Evolutionary conservation across 2,797 vertebrate species (phyloP).

Genomic region (Meda fulgida): DNA sequence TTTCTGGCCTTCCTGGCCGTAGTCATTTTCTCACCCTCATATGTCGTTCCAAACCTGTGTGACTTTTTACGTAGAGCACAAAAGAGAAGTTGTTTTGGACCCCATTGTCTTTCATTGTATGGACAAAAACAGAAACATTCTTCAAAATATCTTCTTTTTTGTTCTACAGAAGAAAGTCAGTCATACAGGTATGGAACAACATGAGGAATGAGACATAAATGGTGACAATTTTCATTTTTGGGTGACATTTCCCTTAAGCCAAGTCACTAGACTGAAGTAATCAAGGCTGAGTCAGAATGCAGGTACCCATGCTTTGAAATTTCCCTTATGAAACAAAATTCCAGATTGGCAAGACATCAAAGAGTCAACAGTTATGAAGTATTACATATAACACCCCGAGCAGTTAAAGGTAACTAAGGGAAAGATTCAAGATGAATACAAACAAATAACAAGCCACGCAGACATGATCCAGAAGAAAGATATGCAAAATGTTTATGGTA

Average conservation of each 20-base stretch:
- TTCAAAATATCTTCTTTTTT: background rate
- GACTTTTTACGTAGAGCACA: background rate
- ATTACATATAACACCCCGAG: background rate
- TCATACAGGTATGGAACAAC: background rate
- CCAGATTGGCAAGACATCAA: conserved; percentile 10
- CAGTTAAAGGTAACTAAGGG: conserved; percentile 2
- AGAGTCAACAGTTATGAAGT: background rate
- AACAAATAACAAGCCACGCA: conserved; percentile 40
- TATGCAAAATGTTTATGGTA: conserved; percentile 28
- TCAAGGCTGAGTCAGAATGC: background rate
- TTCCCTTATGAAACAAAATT: conserved; percentile 17
- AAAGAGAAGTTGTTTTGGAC: background rate
- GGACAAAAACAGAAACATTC: background rate
- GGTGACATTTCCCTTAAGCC: background rate
- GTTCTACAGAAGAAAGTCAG: background rate
- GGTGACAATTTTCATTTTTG: background rate
- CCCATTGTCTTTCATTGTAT: background rate
- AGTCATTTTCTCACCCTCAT: background rate
- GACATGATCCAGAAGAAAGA: background rate
- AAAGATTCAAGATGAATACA: conserved; percentile 14
- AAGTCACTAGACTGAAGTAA: background rate
- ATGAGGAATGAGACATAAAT: background rate
- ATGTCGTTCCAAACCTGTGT: background rate
- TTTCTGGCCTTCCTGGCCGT: background rate
- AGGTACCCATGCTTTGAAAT: background rate